These are phyloP conservation scores for Phyllostomus hastatus DNA, from an alignment of 2,113 vertebrate genomes.

Conservation along the genomic window DNA sequence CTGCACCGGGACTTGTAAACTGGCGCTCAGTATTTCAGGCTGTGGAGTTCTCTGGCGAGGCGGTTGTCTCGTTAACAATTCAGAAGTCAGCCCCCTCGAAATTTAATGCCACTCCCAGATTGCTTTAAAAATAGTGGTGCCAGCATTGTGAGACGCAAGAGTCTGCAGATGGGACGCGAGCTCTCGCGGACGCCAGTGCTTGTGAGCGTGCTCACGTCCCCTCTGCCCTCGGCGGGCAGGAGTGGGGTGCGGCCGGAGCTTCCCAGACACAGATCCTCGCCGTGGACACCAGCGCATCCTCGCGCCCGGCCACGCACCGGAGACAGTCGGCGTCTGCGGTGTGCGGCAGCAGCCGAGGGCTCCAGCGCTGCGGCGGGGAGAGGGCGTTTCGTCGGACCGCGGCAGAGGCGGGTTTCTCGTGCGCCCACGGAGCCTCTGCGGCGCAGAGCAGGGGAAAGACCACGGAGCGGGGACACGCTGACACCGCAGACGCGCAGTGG, in stretches of 20 bases:
- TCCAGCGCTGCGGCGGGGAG: too few species aligned
- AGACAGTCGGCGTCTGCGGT: fast-evolving
- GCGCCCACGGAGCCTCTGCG: fast-evolving
- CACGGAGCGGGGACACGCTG: not conserved
- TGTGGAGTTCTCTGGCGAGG: not conserved
- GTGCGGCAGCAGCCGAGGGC: fast-evolving
- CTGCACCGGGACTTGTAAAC: too few species aligned
- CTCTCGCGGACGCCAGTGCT: not conserved
- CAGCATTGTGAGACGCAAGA: not conserved
- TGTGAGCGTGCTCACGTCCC: not conserved
- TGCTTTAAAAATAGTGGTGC: not conserved
- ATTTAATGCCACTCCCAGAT: not conserved
- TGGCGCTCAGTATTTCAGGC: not conserved
- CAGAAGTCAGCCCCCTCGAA: not conserved
- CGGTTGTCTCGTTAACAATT: not conserved
- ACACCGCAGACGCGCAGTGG: too few species aligned
- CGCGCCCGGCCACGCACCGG: not conserved
- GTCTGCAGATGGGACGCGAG: not conserved
- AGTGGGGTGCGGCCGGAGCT: not conserved
- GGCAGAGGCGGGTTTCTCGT: not conserved
- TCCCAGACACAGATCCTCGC: not conserved
- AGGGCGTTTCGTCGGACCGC: not conserved
- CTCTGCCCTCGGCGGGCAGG: not conserved
- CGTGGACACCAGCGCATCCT: fast-evolving
- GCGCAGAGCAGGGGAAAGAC: not conserved